These are phyloP conservation scores for Limnephilus lunatus DNA, from an alignment of 2,888 invertebrate species.

Conservation along the genomic window DNA sequence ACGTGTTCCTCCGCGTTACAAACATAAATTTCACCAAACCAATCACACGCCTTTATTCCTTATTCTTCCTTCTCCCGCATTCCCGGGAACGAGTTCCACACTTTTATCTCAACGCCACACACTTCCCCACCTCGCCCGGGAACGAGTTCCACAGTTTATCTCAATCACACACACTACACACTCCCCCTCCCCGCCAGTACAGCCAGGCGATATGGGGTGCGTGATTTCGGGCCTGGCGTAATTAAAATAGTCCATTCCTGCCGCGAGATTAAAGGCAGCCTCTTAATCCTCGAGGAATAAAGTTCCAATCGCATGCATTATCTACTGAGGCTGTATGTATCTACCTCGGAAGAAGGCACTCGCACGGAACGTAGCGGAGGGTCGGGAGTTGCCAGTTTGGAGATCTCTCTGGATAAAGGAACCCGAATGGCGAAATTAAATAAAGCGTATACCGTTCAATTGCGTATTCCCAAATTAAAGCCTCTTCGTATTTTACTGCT, in stretches of 20 bases:
- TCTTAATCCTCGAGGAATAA: conserved; percentile 36
- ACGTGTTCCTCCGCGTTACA: not conserved
- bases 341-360: not conserved
- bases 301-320: conserved; percentile 38
- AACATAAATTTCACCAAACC: not conserved
- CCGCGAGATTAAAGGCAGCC: conserved; percentile 44
- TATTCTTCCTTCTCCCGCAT: not conserved
- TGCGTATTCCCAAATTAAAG: conserved; percentile 51
- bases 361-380: conserved; percentile 8
- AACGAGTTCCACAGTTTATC: conserved; percentile 25
- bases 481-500: conserved; percentile 40
- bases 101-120: conserved; percentile 40
- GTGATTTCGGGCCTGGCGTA: conserved; percentile 46
- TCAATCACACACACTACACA: conserved; percentile 50
- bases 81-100: not conserved
- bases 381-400: not conserved
- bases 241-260: conserved; percentile 62
- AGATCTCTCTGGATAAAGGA: not conserved
- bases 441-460: conserved; percentile 38
- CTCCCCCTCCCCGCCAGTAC: not conserved
- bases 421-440: conserved; percentile 14
- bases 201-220: conserved; percentile 37
- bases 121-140: conserved; percentile 21
- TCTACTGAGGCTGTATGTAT: not conserved
- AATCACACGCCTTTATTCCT: not conserved